Evolutionary conservation across 92 coral and sea anemone species (phyloP), one percentile per base, ranked within the genome.

Genomic region (Paragorgia papillata): DNA sequence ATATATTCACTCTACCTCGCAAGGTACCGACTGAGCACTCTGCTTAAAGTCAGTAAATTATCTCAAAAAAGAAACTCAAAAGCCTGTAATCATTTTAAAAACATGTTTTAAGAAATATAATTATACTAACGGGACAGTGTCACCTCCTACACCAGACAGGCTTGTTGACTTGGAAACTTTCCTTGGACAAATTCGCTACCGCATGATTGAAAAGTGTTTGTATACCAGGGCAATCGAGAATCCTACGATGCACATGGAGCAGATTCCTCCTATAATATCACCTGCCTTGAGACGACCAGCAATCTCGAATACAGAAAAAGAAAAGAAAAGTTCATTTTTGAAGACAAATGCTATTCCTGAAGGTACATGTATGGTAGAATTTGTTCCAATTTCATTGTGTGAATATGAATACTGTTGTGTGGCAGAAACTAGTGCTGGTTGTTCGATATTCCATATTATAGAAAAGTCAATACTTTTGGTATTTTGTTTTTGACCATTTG

Each of bases 241-340:
- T 40, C 53, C 53, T 9, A 22, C 53, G 1, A 19, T 66, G 20
- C 35, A 66, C 74, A 66, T 44, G 48, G 51, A 66, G 22, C 55
- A 66, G 56, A 27, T 66, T 44, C 74, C 74, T 1, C 74, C 74
- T 12, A 50, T 66, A 10, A 40, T 66, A 37, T 29, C 74, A 37
- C 54, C 74, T 1, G 74, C 53, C 6, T 40, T 66, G 56, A 20
- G 74, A 17, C 40, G 46, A 63, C 40, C 53, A 9, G 17, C 56
- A 1, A 50, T 40, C 21, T 44, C 35, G 30, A 66, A 66, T 41
- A 35, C 74, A 0, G 74, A 66, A 40, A 21, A 33, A 12, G 15
- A 19, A 1, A 66, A 66, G 56, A 20, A 66, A 14, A 66, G 74
- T 66, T 44, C 53, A 37, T 66, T 19, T 40, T 66, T 66, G 28